Evolutionary conservation across 2,888 invertebrate genomes (phyloP).

Genomic region (Adelphocoris suturalis): DNA sequence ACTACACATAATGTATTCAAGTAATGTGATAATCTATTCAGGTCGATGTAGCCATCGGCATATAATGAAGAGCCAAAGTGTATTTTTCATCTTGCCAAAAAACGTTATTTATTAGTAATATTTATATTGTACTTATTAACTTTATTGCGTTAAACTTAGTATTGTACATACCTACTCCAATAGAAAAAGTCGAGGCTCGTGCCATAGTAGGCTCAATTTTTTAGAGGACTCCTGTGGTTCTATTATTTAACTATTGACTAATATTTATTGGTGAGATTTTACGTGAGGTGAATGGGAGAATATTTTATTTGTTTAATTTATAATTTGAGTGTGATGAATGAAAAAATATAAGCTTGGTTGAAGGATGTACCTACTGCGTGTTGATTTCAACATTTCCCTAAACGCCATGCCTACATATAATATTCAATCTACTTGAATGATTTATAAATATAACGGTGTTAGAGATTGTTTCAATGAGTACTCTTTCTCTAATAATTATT

Average conservation of each 20-base stretch:
- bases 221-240: slow-evolving; percentile 13
- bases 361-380: no score
- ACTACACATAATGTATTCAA: not conserved
- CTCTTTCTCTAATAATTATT: no score
- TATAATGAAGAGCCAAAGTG: slow-evolving; percentile 19
- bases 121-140: not conserved
- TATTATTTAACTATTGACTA: slow-evolving; percentile 8
- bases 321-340: not conserved
- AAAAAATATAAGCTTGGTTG: no score
- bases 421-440: no score
- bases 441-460: no score
- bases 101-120: slow-evolving; percentile 11
- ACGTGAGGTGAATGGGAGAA: not conserved
- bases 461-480: no score
- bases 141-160: not conserved
- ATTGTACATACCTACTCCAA: not conserved
- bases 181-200: slow-evolving; percentile 18
- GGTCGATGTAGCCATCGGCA: slow-evolving; percentile 1
- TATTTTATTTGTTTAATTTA: not conserved
- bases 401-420: no score
- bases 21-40: slow-evolving; percentile 33
- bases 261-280: slow-evolving; percentile 7
- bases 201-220: slow-evolving; percentile 35
- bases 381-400: no score
- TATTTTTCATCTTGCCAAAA: not conserved